Conservation (phyloP, 2,113 vertebrate species). For the Promerops cafer region DNA sequence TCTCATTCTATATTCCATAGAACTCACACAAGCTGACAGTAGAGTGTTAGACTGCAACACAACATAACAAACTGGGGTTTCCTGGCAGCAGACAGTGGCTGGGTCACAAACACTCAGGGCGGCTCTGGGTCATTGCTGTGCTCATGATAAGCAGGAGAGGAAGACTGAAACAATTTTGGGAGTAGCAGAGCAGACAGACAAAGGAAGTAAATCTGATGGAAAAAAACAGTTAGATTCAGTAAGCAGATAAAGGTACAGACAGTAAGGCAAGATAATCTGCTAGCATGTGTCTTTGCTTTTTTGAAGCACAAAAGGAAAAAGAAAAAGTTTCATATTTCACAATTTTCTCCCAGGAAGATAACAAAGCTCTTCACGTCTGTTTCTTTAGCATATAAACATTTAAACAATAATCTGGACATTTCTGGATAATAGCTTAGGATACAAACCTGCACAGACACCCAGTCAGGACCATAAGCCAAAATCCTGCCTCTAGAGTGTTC, state of each 20-base stretch:
- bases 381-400: neutral
- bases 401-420: neutral
- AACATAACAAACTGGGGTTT: neutral
- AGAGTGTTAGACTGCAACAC: neutral
- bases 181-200: neutral
- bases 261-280: neutral
- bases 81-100: neutral
- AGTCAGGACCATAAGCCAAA: neutral
- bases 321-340: neutral
- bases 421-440: neutral
- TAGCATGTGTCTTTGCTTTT: neutral
- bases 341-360: neutral
- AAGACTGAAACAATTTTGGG: neutral
- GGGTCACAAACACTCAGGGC: neutral
- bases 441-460: neutral
- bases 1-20: neutral
- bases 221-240: neutral
- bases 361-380: neutral
- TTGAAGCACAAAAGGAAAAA: neutral
- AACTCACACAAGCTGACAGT: neutral
- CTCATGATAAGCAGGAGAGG: rapidly evolving
- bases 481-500: neutral
- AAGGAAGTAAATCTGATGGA: neutral
- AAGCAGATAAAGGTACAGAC: neutral
- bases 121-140: rapidly evolving